Percentiles rank a stretch among this genome's conserved stretches.
phyloP scores from a whole-genome alignment of 37 sponge, comb jelly and placozoan species.

The Geodia barretti region DNA sequence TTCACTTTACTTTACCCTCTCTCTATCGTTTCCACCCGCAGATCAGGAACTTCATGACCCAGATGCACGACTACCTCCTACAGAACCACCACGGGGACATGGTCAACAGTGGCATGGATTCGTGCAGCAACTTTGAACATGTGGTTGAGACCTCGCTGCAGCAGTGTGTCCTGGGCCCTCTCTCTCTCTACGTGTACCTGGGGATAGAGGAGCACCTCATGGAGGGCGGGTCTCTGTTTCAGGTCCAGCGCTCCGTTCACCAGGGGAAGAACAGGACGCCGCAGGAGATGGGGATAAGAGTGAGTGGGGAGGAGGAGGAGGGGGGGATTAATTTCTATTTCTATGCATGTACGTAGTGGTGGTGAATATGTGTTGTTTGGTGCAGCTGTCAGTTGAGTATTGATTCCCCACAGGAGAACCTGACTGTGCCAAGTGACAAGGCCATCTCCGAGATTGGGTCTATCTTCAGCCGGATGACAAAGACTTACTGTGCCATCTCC shows the following conservation, averaged over 20 bases:
- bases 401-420: conserved; percentile 38
- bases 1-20: neutral
- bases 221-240: conserved; percentile 18
- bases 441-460: conserved; percentile 58
- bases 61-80: conserved; percentile 57
- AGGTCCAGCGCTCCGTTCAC: conserved; percentile 44
- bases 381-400: too few species aligned
- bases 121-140: conserved; percentile 63
- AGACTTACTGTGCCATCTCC: conserved; percentile 68
- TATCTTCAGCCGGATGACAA: conserved; percentile 54
- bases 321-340: neutral
- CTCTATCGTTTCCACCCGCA: neutral
- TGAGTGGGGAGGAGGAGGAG: conserved; percentile 8
- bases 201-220: conserved; percentile 32
- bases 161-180: conserved; percentile 42
- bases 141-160: conserved; percentile 65
- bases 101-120: conserved; percentile 50
- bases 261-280: conserved; percentile 34
- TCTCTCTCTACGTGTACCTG: conserved; percentile 37
- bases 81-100: conserved; percentile 41
- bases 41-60: conserved; percentile 59
- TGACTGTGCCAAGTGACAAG: conserved; percentile 65
- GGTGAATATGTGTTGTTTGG: too few species aligned
- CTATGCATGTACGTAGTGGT: too few species aligned
- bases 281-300: conserved; percentile 77